Percentiles rank a stretch among this genome's conserved stretches.
These are phyloP conservation scores for Neodiprion fabricii DNA, from an alignment of 1,140 invertebrate genomes.

Conservation along the genomic window DNA sequence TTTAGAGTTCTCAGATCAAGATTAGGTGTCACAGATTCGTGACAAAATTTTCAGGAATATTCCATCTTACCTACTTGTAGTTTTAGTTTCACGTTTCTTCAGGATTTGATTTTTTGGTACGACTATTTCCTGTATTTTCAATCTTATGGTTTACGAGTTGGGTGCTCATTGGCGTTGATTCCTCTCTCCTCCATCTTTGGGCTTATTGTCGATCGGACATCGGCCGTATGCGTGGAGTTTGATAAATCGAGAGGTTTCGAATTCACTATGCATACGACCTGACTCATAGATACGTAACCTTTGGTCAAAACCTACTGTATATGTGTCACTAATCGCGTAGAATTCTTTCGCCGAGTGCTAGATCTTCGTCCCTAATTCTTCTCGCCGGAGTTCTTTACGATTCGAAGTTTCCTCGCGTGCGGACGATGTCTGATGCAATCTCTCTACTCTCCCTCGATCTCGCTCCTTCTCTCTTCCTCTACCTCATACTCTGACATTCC, in stretches of 20 bases:
- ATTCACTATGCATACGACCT: not conserved
- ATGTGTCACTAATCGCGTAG: not conserved
- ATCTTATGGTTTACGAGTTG: too few species aligned
- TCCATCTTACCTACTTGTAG: too few species aligned
- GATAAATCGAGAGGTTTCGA: not conserved
- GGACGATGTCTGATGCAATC: conserved; percentile 6
- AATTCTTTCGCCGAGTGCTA: not conserved
- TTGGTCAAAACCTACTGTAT: not conserved
- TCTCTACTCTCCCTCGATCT: not conserved
- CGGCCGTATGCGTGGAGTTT: not conserved
- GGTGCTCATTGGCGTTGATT: too few species aligned
- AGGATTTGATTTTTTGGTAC: too few species aligned
- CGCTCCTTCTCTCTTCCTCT: not conserved
- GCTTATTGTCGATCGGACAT: too few species aligned
- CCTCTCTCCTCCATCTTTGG: too few species aligned
- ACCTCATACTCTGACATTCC: not conserved
- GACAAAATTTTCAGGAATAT: too few species aligned
- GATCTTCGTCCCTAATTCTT: conserved; percentile 3
- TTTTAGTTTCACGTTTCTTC: too few species aligned
- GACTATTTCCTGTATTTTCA: too few species aligned
- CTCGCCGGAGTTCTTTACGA: not conserved
- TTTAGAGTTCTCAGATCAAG: too few species aligned
- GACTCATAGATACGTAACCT: not conserved
- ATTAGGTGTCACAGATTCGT: too few species aligned
- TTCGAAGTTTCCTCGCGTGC: conserved; percentile 2